phyloP scores from a whole-genome alignment of 2,888 invertebrate species.

The Automeris io region DNA sequence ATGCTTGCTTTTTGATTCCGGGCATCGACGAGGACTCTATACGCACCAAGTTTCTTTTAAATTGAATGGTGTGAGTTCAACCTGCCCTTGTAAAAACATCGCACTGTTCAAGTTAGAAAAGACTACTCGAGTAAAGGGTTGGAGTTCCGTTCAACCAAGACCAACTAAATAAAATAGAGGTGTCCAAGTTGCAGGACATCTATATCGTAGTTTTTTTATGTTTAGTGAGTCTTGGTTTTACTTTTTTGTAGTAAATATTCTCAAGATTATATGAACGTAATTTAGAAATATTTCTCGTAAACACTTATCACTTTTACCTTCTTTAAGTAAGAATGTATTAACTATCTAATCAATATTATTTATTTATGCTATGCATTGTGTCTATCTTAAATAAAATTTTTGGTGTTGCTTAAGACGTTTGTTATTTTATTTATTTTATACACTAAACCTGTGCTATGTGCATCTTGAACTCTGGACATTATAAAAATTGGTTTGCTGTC shows the following conservation, averaged over 20 bases:
- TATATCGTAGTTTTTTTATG: constrained; percentile 53
- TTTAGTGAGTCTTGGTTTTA: constrained; percentile 78
- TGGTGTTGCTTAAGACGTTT: constrained; percentile 56
- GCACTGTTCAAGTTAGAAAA: constrained; percentile 76
- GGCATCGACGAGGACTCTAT: constrained; percentile 60
- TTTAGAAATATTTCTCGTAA: constrained; percentile 17
- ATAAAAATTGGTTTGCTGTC: no score
- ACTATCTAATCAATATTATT: background rate
- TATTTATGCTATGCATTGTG: constrained; percentile 45
- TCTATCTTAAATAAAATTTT: constrained; percentile 58
- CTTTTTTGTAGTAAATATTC: constrained; percentile 50
- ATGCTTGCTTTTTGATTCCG: constrained; percentile 30
- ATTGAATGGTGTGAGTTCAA: constrained; percentile 73
- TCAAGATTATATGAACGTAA: constrained; percentile 24
- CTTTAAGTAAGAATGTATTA: background rate
- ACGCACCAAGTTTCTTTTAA: constrained; percentile 74
- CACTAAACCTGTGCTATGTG: no score
- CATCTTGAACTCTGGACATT: no score
- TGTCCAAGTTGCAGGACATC: constrained; percentile 44
- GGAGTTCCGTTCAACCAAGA: constrained; percentile 78
- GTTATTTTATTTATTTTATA: constrained; percentile 18
- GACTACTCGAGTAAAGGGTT: constrained; percentile 74
- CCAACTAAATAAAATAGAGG: constrained; percentile 68
- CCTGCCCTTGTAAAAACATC: constrained; percentile 61
- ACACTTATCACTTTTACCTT: constrained; percentile 14